These are phyloP conservation scores for Branchipolynoe longqiensis DNA, from an alignment of 2,888 invertebrate species.

Conservation along the genomic window DNA sequence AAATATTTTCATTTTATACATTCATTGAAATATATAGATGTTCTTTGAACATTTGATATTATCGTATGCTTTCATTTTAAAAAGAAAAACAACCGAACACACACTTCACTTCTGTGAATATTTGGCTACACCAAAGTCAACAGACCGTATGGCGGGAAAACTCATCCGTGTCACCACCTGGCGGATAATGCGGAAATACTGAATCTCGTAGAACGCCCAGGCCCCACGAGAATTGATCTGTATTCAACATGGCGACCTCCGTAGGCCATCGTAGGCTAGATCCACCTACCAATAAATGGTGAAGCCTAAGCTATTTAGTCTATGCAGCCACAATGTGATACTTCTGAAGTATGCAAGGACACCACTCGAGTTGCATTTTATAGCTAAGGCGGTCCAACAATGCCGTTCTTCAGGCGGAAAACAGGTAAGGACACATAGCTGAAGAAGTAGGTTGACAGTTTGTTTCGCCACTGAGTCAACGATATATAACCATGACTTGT, in stretches of 20 bases:
- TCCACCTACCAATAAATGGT: conserved; percentile 29
- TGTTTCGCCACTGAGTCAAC: too few species aligned
- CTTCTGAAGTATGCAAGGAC: conserved; percentile 8
- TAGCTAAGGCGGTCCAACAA: not conserved
- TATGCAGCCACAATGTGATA: conserved; percentile 3
- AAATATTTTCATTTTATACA: too few species aligned
- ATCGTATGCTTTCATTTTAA: too few species aligned
- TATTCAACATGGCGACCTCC: conserved; percentile 55
- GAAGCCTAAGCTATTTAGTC: conserved; percentile 13
- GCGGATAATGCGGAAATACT: not conserved
- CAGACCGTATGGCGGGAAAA: too few species aligned
- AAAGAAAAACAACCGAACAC: too few species aligned
- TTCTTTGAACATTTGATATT: too few species aligned
- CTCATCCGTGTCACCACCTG: too few species aligned
- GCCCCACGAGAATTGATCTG: conserved; percentile 25
- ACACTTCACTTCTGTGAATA: too few species aligned
- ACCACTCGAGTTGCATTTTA: not conserved
- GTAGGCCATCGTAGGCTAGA: not conserved
- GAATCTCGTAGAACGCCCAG: conserved; percentile 9
- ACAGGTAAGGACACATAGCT: conserved; percentile 50
- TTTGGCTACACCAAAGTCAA: too few species aligned
- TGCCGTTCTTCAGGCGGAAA: conserved; percentile 58
- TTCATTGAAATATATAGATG: too few species aligned
- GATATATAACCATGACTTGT: too few species aligned
- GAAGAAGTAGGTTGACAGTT: conserved; percentile 40